phyloP scores from a whole-genome alignment of 2,113 vertebrate genomes.

The Chunga burmeisteri region DNA sequence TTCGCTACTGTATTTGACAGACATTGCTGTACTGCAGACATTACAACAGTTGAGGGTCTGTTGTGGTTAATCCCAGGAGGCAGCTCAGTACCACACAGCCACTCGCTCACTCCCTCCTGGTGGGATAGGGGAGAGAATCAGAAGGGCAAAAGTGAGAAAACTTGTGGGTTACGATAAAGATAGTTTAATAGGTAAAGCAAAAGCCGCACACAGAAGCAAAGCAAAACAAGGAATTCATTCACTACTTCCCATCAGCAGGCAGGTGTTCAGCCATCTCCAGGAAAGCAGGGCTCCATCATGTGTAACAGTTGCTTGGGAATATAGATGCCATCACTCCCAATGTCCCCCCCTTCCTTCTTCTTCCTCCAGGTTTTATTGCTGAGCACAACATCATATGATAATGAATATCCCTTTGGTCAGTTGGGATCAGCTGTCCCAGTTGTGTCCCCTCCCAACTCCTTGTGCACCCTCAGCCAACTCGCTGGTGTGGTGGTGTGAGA shows the following conservation, averaged over 20 bases:
- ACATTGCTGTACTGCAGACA: background rate
- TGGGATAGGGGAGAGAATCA: background rate
- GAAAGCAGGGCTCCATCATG: background rate
- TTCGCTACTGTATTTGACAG: background rate
- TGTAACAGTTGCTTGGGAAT: background rate
- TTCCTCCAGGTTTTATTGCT: background rate
- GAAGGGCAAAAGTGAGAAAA: background rate
- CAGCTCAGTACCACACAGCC: background rate
- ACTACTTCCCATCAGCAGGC: background rate
- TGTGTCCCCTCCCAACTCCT: background rate
- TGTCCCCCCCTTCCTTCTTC: accelerated
- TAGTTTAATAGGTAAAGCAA: background rate
- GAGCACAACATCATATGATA: background rate
- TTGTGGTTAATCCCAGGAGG: background rate
- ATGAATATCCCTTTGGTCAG: background rate
- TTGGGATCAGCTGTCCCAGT: background rate
- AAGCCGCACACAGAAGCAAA: background rate
- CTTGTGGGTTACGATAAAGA: background rate
- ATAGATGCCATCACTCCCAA: background rate
- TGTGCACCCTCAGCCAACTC: background rate
- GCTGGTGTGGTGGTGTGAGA: accelerated
- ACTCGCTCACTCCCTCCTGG: background rate
- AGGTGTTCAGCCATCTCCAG: background rate
- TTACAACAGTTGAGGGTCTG: background rate
- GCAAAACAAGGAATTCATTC: background rate